Base-by-base conservation (phyloP, 2,113 vertebrate species). In the Megaceryle torquata region DNA sequence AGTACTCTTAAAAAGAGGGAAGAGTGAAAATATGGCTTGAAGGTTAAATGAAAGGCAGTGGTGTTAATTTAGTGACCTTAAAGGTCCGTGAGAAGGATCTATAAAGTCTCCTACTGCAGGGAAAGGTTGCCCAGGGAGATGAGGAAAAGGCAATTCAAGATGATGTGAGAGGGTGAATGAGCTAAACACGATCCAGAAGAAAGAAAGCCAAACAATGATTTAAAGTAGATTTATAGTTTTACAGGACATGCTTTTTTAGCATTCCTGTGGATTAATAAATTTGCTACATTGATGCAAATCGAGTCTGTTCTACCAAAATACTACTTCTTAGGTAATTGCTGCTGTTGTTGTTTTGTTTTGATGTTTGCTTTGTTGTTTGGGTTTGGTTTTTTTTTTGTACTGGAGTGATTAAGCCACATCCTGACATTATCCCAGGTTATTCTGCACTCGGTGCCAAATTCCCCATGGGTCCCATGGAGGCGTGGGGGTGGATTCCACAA, bases 391-490 rank as follows among this genome's bases (percentile, higher is more conserved):
- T 22, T 46, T 33, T 43, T 63, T 86, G 26, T 53, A 18, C 74
- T 13, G 37, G 9, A 5, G 1, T 54, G 6, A 28, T 82, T 91
- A 91, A 78, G 10, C 5, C 24, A 51, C 71, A 84, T 60, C 15
- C 39, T 60, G 50, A 64, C 6, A 31, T 28, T n/a, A 26, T 19
- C 14, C 22, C 25, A 8, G 44, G 50, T n/a, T 56, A 15, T 33
- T 61, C 37, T 69, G 50, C 39, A 48, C 17, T 8, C 20, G 33
- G 17, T 54, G 61, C 31, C 3, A 3, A 22, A 31, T 60, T 91
- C n/a, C 44, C n/a, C 0, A 3, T 3, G 3, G 5, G 17, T 41
- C 35, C 31, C 18, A 1, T 5, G n/a, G 53, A 4, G 0, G 10
- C 53, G 13, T 29, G 31, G 51, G n/a, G 35, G 51, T 13, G 22